Percentiles rank a stretch among this genome's conserved stretches.
Evolutionary conservation across 2,797 vertebrate species (phyloP).

Genomic region (Apogon talboti): DNA sequence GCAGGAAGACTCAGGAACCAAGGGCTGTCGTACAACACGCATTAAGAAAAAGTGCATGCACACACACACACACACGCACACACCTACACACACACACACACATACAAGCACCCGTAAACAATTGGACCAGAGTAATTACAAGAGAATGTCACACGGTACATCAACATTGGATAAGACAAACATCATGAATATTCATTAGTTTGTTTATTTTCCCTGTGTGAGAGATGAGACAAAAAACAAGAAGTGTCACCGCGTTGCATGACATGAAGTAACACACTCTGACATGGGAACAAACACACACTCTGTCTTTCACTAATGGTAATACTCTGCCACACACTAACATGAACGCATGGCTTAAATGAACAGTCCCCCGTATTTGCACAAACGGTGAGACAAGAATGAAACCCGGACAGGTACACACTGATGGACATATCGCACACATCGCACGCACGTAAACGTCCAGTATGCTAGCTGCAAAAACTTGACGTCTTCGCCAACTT

Average conservation of each 20-base stretch:
- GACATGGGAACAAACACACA: slow-evolving; percentile 27
- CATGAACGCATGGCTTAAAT: background rate
- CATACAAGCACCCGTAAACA: slow-evolving; percentile 9
- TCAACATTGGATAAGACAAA: slow-evolving; percentile 57
- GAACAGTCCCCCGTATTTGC: too few relatives aligned
- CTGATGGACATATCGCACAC: background rate
- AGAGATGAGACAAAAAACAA: slow-evolving; percentile 50
- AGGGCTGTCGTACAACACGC: slow-evolving; percentile 27
- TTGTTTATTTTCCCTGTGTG: slow-evolving; percentile 57
- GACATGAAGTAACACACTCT: slow-evolving; percentile 18
- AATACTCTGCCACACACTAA: slow-evolving; percentile 7
- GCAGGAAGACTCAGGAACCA: slow-evolving; percentile 29
- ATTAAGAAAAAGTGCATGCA: slow-evolving; percentile 6
- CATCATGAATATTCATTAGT: slow-evolving; percentile 68
- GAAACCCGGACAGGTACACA: background rate
- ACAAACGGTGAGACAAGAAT: too few relatives aligned
- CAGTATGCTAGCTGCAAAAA: slow-evolving; percentile 10
- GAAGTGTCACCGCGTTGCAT: slow-evolving; percentile 32
- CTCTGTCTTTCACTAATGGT: slow-evolving; percentile 19
- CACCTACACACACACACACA: slow-evolving; percentile 10
- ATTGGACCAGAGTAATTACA: slow-evolving; percentile 56
- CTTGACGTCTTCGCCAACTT: slow-evolving; percentile 36
- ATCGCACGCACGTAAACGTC: background rate
- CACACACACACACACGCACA: slow-evolving; percentile 6
- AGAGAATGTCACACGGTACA: slow-evolving; percentile 37